These are phyloP conservation scores for Sacculina carcini DNA, from an alignment of 2,888 invertebrate species.

Conservation along the genomic window DNA sequence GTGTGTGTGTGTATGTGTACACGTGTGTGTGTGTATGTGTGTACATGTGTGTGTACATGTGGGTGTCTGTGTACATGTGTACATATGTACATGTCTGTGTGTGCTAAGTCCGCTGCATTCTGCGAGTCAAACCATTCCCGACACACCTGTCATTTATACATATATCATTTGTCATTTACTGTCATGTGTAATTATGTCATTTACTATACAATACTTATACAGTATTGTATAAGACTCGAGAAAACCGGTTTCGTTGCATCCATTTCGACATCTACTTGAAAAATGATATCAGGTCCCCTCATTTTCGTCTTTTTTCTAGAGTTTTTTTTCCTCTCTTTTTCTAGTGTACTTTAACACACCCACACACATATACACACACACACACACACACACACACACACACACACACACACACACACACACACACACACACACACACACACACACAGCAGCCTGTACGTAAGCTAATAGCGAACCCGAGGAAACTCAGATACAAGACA, in stretches of 20 bases:
- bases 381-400: background rate
- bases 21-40: slow-evolving; percentile 4
- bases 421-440: background rate
- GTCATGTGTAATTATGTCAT: no score
- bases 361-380: background rate
- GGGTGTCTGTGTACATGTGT: slow-evolving; percentile 11
- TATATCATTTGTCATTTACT: no score
- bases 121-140: background rate
- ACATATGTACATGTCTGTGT: no score
- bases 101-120: background rate
- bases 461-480: no score
- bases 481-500: no score
- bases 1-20: slow-evolving; percentile 5
- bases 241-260: no score
- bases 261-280: no score
- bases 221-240: no score
- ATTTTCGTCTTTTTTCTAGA: no score
- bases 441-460: background rate
- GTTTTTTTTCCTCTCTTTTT: no score
- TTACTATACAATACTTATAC: no score
- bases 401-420: background rate
- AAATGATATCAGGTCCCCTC: no score
- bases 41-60: slow-evolving; percentile 3
- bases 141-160: background rate
- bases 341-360: background rate